These are phyloP conservation scores for Vulpes vulpes DNA, from an alignment of 2,113 vertebrate species.

Conservation along the genomic window DNA sequence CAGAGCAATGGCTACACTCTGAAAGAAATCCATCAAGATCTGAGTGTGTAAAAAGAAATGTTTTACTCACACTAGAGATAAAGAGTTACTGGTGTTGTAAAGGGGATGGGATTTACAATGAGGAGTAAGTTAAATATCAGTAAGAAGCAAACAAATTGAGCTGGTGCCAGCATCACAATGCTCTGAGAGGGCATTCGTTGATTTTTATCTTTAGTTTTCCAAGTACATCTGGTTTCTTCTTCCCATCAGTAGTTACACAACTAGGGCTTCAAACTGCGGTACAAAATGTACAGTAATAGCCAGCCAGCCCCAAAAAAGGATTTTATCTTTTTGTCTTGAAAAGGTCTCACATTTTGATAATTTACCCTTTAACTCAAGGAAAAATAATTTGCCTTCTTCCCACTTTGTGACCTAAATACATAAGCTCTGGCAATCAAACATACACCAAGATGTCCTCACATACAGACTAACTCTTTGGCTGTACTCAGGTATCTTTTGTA, in stretches of 20 bases:
- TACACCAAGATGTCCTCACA: not conserved
- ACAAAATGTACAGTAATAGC: constrained; percentile 48
- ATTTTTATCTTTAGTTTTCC: constrained; percentile 59
- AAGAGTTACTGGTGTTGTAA: not conserved
- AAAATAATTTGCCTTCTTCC: constrained; percentile 43
- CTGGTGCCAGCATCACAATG: not conserved
- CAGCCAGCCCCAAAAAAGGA: not conserved
- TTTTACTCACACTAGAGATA: constrained; percentile 34
- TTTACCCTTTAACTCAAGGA: constrained; percentile 47
- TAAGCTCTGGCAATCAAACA: constrained; percentile 26
- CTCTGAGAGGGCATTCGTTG: not conserved
- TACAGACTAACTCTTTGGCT: not conserved
- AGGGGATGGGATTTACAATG: constrained; percentile 12
- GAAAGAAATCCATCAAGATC: constrained; percentile 52
- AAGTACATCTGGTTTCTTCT: constrained; percentile 33
- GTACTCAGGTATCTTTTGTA: not conserved
- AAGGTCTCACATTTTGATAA: constrained; percentile 28
- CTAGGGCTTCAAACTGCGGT: not conserved
- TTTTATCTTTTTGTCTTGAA: constrained; percentile 49
- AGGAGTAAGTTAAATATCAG: constrained; percentile 43
- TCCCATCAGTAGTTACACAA: not conserved
- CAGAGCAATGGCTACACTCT: not conserved
- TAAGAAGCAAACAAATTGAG: constrained; percentile 9
- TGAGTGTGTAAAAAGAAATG: not conserved
- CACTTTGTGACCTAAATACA: constrained; percentile 37